Evolutionary conservation across 1,140 invertebrate species (phyloP).

Genomic region (Pseudoatta argentina): DNA sequence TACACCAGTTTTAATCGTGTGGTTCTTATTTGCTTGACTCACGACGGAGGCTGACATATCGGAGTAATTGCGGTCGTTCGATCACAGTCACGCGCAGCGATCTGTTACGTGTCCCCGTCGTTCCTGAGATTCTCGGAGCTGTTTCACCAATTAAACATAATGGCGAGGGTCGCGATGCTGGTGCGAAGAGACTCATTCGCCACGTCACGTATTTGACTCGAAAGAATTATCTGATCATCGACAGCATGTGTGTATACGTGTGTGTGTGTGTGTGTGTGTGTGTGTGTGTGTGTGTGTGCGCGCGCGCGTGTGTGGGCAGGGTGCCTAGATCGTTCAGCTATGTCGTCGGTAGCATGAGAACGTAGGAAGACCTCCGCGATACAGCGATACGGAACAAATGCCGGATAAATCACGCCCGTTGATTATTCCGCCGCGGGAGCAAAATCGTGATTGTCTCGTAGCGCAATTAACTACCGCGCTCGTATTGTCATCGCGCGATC

Average conservation of each 20-base stretch:
- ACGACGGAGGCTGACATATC: background rate
- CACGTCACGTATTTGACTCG: conserved; percentile 22
- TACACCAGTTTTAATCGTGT: background rate
- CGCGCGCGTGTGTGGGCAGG: background rate
- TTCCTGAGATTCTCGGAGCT: conserved; percentile 14
- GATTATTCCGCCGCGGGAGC: conserved; percentile 20
- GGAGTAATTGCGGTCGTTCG: conserved; percentile 47
- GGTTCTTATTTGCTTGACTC: conserved; percentile 17
- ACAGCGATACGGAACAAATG: conserved; percentile 14
- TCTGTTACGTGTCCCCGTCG: conserved; percentile 33
- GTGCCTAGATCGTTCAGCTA: background rate
- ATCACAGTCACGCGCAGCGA: conserved; percentile 44
- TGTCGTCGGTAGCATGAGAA: background rate
- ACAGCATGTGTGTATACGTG: background rate
- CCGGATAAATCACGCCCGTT: conserved; percentile 34
- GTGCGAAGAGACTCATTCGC: conserved; percentile 12
- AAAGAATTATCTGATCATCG: conserved; percentile 31
- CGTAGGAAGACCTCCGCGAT: conserved; percentile 18
- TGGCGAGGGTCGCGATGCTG: background rate
- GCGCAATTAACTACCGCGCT: conserved; percentile 6
- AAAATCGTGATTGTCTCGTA: conserved; percentile 37
- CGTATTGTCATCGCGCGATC: background rate
- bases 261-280: too few relatives aligned
- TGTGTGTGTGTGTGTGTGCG: background rate
- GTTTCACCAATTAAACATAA: conserved; percentile 55